Conservation (phyloP, 2,888 invertebrate genomes). For the Cerastis leucographa region DNA sequence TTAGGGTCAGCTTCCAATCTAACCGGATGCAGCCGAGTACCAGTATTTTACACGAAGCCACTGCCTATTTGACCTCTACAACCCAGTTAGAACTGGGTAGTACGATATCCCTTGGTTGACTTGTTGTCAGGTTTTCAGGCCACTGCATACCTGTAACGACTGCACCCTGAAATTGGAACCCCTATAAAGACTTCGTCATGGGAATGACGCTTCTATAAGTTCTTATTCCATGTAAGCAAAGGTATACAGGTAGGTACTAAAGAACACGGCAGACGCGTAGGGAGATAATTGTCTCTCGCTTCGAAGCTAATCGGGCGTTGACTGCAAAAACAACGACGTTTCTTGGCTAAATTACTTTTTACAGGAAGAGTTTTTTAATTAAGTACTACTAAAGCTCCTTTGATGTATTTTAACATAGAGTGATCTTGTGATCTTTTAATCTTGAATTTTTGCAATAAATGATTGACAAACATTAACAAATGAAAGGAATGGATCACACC, state of each 20-base stretch:
- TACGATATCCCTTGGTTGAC: no score
- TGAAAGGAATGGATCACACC: neutral
- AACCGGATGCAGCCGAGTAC: no score
- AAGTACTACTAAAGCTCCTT: slow-evolving; percentile 9
- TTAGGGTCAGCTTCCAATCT: no score
- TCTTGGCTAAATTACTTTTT: slow-evolving; percentile 18
- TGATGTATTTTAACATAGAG: neutral
- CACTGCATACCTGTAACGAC: no score
- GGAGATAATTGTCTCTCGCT: slow-evolving; percentile 38
- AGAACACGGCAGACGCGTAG: neutral
- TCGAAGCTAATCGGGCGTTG: slow-evolving; percentile 26
- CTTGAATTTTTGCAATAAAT: neutral
- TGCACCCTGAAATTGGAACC: neutral
- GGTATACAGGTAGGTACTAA: neutral
- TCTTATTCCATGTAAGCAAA: neutral
- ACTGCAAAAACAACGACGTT: neutral
- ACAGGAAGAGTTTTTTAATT: slow-evolving; percentile 10
- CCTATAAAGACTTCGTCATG: neutral
- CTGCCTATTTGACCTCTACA: no score
- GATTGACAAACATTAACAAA: neutral
- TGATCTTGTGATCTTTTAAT: neutral
- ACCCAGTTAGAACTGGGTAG: no score
- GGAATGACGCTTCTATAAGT: neutral
- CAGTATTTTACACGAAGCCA: no score
- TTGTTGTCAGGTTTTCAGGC: no score